Conservation (phyloP, 2,888 invertebrate genomes). For the Papilio elwesi region DNA sequence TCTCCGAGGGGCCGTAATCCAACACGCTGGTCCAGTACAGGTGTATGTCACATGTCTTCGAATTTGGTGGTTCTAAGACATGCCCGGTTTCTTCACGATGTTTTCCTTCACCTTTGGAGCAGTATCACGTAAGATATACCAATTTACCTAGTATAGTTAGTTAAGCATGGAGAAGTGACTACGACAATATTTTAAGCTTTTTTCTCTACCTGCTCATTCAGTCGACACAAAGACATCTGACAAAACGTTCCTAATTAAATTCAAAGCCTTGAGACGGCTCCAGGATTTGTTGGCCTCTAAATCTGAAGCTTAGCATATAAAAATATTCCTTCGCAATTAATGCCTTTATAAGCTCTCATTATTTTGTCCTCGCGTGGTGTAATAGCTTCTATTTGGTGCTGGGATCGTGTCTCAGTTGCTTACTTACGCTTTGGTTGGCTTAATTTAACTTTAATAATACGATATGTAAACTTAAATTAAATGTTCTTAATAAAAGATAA, state of each 20-base stretch:
- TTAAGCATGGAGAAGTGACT: neutral
- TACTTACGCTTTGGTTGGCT: too few relatives aligned
- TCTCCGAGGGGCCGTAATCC: too few relatives aligned
- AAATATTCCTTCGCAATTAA: slow-evolving; percentile 59
- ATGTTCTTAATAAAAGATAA: neutral
- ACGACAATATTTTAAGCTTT: neutral
- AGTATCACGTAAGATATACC: neutral
- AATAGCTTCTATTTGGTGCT: neutral
- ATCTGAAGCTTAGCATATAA: slow-evolving; percentile 60
- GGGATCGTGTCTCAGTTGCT: neutral
- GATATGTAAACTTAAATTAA: neutral
- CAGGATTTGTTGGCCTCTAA: slow-evolving; percentile 64
- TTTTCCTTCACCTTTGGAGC: too few relatives aligned
- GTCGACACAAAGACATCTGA: slow-evolving; percentile 38
- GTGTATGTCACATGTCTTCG: too few relatives aligned
- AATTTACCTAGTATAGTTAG: neutral
- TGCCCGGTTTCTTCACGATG: too few relatives aligned
- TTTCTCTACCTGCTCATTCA: slow-evolving; percentile 37
- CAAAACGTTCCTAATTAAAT: slow-evolving; percentile 59
- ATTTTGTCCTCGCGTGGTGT: slow-evolving; percentile 34
- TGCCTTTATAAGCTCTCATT: slow-evolving; percentile 54
- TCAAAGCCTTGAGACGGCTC: slow-evolving; percentile 47
- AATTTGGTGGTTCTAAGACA: too few relatives aligned
- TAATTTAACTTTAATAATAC: too few relatives aligned
- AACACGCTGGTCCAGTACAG: too few relatives aligned